Evolutionary conservation across 1,140 invertebrate genomes (phyloP), one percentile per base, ranked within the genome.

Genomic region (Eueides isabella): DNA sequence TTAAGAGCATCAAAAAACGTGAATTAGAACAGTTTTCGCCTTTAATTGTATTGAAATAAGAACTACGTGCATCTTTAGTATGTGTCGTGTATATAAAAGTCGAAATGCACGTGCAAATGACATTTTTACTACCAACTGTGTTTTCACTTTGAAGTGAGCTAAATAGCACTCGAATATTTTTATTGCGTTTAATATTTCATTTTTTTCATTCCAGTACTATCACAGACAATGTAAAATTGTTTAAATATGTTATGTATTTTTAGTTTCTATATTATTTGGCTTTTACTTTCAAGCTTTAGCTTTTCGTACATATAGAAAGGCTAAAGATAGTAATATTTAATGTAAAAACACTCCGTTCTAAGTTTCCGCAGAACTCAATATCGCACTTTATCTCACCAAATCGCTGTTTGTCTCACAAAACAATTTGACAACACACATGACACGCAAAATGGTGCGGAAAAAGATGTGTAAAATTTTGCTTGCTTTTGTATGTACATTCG

Each of bases 71-170:
- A n/a, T 30, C 19, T 31, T 35, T 28, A 28, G 29, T 33, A 30
- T 35, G 48, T 31, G 55, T 31, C 48, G 31, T 31, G 44, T 70
- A 55, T 67, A 75, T 48, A 67, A 75, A 71, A 72, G 74, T 72
- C 76, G 72, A 81, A 80, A 85, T 80, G 80, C 78, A 82, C 75
- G 76, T 82, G 80, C 74, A 75, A 77, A 78, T 80, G 76, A 82
- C 80, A 78, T 78, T 82, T 82, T 82, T 82, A 79, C 70, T 76
- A 73, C 75, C 67, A 71, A 77, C 73, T 76, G 61, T 76, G 71
- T 77, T 76, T 76, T 76, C 65, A 35, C 65, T 76, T 76, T 72
- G 74, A 76, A 76, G 74, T 62, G 70, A 76, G 41, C 66, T 38
- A 61, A 67, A 72, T 68, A 72, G 55, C 61, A 62, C 65, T 29